Percentiles rank a stretch among this genome's conserved stretches.
These are phyloP conservation scores for Cherax destructor DNA, from an alignment of 1,140 invertebrate genomes.

Conservation along the genomic window DNA sequence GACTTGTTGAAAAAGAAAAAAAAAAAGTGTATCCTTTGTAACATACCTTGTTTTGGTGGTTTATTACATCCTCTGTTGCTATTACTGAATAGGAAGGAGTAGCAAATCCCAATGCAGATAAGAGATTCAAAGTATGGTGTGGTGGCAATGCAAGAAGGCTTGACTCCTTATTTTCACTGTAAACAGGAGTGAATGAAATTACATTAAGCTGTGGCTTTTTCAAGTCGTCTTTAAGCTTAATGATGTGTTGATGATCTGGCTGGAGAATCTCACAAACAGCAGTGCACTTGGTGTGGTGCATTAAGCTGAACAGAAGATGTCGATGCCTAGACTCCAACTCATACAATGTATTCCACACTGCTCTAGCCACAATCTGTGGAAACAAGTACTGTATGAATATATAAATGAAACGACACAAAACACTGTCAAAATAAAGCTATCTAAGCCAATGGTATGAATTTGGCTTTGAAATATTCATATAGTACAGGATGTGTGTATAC, in stretches of 20 bases:
- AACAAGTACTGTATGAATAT: neutral
- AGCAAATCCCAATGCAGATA: conserved; percentile 38
- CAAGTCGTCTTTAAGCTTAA: conserved; percentile 75
- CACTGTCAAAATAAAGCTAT: no score
- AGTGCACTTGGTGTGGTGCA: conserved; percentile 74
- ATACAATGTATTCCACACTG: conserved; percentile 63
- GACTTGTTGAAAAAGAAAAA: no score
- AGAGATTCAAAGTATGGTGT: conserved; percentile 36
- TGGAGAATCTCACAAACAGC: conserved; percentile 77
- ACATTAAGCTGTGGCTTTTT: conserved; percentile 74
- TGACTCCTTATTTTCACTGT: conserved; percentile 68
- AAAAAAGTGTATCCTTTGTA: neutral
- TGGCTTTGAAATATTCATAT: no score
- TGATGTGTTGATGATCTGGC: conserved; percentile 77
- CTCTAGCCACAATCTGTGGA: conserved; percentile 73
- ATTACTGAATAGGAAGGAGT: conserved; percentile 19
- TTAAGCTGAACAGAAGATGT: conserved; percentile 70
- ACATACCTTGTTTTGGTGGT: conserved; percentile 9
- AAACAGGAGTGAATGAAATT: conserved; percentile 76
- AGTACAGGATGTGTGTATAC: no score
- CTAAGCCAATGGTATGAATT: no score
- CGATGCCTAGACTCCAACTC: conserved; percentile 72
- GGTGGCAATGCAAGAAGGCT: conserved; percentile 73
- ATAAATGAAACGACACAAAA: neutral
- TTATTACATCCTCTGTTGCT: neutral